Percentiles rank a stretch among this genome's conserved stretches.
Evolutionary conservation across 2,113 vertebrate species (phyloP).

Genomic region (Microcebus tavaratra): DNA sequence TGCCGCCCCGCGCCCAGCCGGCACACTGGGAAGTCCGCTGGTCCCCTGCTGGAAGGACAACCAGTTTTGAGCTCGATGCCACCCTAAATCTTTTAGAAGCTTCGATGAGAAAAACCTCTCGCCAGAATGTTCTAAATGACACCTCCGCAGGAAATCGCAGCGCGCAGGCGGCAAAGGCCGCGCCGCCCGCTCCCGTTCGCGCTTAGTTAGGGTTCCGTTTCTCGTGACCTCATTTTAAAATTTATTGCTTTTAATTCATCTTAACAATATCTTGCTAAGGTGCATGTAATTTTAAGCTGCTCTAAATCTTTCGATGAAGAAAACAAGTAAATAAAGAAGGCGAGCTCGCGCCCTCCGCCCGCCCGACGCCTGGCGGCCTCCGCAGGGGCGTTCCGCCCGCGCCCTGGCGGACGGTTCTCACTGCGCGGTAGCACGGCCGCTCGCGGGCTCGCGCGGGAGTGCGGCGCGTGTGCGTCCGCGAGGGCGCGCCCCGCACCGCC

Average conservation of each 20-base stretch:
- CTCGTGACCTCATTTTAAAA: not conserved
- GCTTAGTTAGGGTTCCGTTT: not conserved
- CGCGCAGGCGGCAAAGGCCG: fast-evolving
- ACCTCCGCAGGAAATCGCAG: not conserved
- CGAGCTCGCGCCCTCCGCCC: too few species aligned
- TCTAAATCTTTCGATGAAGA: not conserved
- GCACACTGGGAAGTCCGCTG: not conserved
- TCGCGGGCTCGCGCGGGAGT: too few species aligned
- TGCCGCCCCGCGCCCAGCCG: not conserved
- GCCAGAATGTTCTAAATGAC: not conserved
- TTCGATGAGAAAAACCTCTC: not conserved
- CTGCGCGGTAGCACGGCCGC: too few species aligned
- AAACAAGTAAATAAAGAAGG: not conserved
- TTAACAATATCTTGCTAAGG: not conserved
- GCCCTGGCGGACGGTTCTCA: too few species aligned
- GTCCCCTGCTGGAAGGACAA: not conserved
- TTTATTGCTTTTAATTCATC: not conserved
- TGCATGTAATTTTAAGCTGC: not conserved
- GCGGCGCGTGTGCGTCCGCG: too few species aligned
- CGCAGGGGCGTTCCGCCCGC: too few species aligned
- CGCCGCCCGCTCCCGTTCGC: not conserved
- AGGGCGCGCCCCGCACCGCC: not conserved
- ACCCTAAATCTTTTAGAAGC: not conserved
- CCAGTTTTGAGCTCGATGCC: not conserved
- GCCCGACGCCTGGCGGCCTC: too few species aligned